A percentile compares a stretch with the other conserved stretches of the same genome.
Conservation (phyloP, 92 coral and sea anemone genomes). For the Muricea muricata region DNA sequence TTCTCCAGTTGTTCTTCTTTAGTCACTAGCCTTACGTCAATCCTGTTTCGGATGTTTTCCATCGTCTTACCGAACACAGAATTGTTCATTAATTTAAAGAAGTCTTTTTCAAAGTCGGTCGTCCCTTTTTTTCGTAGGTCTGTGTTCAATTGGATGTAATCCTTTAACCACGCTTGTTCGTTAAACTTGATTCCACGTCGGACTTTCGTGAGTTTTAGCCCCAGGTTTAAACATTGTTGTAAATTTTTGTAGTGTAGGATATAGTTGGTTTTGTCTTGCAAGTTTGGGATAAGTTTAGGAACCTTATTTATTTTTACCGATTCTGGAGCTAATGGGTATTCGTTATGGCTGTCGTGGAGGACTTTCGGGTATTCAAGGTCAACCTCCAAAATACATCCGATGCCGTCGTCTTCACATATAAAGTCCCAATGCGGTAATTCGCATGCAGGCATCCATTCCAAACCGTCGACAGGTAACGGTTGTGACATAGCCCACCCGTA, state of each 20-base stretch:
- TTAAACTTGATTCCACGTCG: too few relatives aligned
- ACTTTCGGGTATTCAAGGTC: neutral
- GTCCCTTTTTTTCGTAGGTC: too few relatives aligned
- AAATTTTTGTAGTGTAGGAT: neutral
- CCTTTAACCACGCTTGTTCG: too few relatives aligned
- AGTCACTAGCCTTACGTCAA: neutral
- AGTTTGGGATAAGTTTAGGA: neutral
- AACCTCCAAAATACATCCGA: neutral
- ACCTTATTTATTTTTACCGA: neutral
- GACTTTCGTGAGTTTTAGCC: neutral
- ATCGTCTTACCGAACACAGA: too few relatives aligned
- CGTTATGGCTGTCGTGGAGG: neutral
- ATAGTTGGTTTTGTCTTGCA: neutral
- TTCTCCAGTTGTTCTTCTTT: neutral
- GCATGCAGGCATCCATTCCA: neutral
- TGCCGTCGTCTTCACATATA: neutral
- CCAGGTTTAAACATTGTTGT: neutral
- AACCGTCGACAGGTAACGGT: neutral
- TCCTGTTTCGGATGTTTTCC: neutral
- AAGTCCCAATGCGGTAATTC: neutral
- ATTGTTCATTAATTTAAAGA: too few relatives aligned
- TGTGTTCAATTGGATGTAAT: too few relatives aligned
- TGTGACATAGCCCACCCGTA: conserved; percentile 17
- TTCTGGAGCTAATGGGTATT: neutral
- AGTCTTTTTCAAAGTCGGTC: too few relatives aligned